Evolutionary conservation across 2,113 vertebrate species (phyloP), one percentile per base, ranked within the genome.

Genomic region (Stomatorhinus ivindoensis): DNA sequence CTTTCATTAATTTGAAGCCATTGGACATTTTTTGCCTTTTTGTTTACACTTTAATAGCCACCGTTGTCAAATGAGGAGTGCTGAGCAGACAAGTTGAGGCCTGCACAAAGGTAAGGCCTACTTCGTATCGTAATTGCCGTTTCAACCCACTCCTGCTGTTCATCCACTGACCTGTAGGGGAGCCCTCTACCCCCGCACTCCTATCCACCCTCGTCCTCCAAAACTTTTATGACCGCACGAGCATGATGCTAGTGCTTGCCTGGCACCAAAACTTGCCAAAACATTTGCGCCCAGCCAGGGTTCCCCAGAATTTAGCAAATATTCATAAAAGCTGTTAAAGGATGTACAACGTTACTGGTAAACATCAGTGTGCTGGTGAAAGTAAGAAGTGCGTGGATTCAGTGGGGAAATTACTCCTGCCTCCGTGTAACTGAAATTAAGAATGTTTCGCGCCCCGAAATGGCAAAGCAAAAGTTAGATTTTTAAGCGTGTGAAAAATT

Each of bases 161-260:
- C 39, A 27, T 61, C 24, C 44, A 9, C 50, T 9, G 24, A 4
- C 88, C 91, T 85, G 19, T 55, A 91, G 91, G 88, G 89, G 90
- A 86, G 61, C 10, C 42, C 53, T 88, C 76, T 5, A 42, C 47
- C 46, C 31, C 39, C 48, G 15, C 10, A 27, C 50, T 65, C 10
- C 13, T 50, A 35, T 58, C 73, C 35, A 35, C 73, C 35, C 31
- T n/a, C 35, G 19, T 21, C 82, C 82, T 46, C 46, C 44, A 24
- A 48, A 42, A 11, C 82, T 27, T 84, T 47, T 48, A 44, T 85
- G 46, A 48, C 83, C 9, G 50, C 13, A 50, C 7, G 27, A 44
- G 48, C n/a, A 31, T 87, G 35, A 39, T 80, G 35, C 15, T 55
- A 5, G 86, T 21, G 3, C 83, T 27, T 3, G 10, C 35, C 11